Conservation (phyloP, 2,797 vertebrate genomes). For the Silurus lanzhouensis region DNA sequence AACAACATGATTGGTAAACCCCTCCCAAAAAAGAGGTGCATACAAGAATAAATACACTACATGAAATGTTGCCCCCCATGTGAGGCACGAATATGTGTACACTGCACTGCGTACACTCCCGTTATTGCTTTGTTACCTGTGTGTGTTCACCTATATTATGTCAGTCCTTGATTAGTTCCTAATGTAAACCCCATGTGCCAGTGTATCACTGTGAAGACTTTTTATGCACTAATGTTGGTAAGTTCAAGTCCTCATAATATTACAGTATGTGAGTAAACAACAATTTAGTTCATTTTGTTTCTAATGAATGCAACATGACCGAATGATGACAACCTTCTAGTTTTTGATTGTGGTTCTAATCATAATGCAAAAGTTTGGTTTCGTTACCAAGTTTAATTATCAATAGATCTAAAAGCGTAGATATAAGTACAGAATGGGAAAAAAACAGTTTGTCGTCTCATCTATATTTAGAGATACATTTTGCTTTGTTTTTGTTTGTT, state of each 20-base stretch:
- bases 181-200: neutral
- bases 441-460: neutral
- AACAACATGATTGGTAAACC: no score
- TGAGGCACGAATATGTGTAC: no score
- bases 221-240: neutral
- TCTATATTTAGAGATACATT: neutral
- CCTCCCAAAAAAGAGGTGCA: no score
- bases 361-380: no score
- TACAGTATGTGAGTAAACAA: neutral
- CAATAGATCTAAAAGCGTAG: no score
- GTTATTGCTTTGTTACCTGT: neutral
- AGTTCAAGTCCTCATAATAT: neutral
- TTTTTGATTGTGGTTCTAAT: no score
- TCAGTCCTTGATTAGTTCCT: neutral
- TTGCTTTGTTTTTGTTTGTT: neutral
- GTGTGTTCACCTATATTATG: neutral
- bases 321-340: no score
- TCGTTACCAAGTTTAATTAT: no score
- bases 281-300: neutral
- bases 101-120: neutral
- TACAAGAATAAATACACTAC: no score
- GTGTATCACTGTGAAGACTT: neutral
- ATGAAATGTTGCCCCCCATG: neutral
- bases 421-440: neutral
- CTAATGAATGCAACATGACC: neutral